Evolutionary conservation across 2,888 invertebrate species (phyloP), one percentile per base, ranked within the genome.

Genomic region (Yponomeuta plumbellus): DNA sequence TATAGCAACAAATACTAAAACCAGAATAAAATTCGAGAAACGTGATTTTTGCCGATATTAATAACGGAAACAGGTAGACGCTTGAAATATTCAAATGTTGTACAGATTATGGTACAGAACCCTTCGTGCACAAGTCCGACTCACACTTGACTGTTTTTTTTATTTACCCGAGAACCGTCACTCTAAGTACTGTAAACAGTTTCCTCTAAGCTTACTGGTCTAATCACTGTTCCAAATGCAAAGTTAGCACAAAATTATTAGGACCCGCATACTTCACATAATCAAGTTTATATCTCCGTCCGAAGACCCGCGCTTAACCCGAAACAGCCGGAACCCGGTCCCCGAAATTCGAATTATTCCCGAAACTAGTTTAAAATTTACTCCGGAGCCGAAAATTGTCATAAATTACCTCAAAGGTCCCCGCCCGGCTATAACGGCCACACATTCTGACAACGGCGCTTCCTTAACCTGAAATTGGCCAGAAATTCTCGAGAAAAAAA

Each of bases 401-500:
- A 79, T 83, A 83, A 82, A 83, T 83, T 81, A 76, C 73, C 73
- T 71, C 70, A 72, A 72, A 74, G 72, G 72, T 73, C 74, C 76
- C 73, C 40, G 76, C 76, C 78, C 76, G 74, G 77, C 80, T 80
- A 79, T 80, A 80, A 79, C 78, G 76, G 75, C 76, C 79, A 78
- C 80, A 83, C 77, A 80, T 82, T 84, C 77, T 79, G 79, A 82
- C 83, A 81, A 83, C 80, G 76, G 79, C 76, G 74, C 76, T 71
- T 70, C 74, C 75, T 76, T 69, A 71, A 70, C 71, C 69, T 69
- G 67, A 74, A 75, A 74, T 73, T 70, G 64, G 68, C 68, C 69
- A 68, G 70, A 71, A 71, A 71, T 69, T 71, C 70, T 70, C 62
- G 75, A 73, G 76, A 78, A 75, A 80, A 84, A 84, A 83, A 78